These are phyloP conservation scores for Anthopleura sola DNA, from an alignment of 64 coral and sea anemone species.

Conservation along the genomic window DNA sequence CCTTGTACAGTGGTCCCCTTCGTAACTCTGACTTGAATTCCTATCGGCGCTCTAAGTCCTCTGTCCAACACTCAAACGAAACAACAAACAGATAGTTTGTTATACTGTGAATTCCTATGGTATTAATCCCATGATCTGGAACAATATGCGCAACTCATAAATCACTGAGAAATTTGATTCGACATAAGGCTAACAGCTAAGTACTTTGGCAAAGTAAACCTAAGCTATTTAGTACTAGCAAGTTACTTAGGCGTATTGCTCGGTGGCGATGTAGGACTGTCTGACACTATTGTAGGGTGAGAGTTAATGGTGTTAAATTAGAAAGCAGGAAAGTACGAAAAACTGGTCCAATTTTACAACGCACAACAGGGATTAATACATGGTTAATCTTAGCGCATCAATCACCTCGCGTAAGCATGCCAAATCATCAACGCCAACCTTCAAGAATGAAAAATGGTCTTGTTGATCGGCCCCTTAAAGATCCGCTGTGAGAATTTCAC, in stretches of 20 bases:
- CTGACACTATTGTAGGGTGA: neutral
- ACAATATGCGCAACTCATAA: neutral
- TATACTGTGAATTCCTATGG: neutral
- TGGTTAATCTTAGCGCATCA: conserved; percentile 28
- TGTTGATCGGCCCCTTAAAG: conserved; percentile 12
- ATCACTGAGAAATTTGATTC: conserved; percentile 22
- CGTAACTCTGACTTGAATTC: neutral
- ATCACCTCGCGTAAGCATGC: conserved; percentile 23
- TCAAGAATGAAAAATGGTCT: conserved; percentile 42
- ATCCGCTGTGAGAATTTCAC: neutral
- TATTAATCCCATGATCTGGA: conserved; percentile 6
- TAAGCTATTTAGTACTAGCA: neutral
- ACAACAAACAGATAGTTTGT: neutral
- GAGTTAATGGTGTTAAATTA: neutral
- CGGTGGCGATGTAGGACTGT: neutral
- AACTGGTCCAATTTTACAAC: neutral
- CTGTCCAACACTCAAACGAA: neutral
- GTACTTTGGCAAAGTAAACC: neutral
- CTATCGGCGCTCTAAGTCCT: neutral
- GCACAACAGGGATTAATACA: neutral
- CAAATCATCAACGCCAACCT: conserved; percentile 27
- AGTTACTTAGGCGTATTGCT: neutral
- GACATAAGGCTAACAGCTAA: neutral
- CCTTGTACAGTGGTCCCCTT: neutral
- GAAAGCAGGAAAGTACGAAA: neutral